phyloP scores from a whole-genome alignment of 2,888 invertebrate genomes.

The Epirrita christyi region DNA sequence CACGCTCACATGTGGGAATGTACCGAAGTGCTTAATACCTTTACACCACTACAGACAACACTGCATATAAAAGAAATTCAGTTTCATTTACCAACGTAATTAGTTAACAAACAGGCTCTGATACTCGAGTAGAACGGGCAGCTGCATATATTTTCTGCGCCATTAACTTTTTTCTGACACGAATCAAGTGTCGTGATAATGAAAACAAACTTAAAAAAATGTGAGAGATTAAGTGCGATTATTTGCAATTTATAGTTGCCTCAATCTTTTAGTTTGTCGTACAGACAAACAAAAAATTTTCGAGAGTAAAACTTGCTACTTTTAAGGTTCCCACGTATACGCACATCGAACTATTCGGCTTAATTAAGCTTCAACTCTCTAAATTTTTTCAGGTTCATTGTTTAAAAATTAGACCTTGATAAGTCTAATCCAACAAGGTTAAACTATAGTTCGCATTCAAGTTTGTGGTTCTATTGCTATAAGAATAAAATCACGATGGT shows the following conservation, averaged over 20 bases:
- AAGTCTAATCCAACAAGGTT: no score
- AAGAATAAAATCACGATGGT: neutral
- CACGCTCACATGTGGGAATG: slow-evolving; percentile 68
- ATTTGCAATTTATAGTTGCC: slow-evolving; percentile 27
- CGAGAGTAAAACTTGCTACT: no score
- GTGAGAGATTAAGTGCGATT: slow-evolving; percentile 30
- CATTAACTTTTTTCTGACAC: slow-evolving; percentile 40
- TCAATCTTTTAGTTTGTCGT: neutral
- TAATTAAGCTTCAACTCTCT: no score
- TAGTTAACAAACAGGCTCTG: slow-evolving; percentile 42
- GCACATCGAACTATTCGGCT: no score
- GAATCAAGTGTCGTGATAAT: slow-evolving; percentile 37
- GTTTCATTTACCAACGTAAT: slow-evolving; percentile 42
- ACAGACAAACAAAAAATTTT: neutral
- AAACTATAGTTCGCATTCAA: neutral
- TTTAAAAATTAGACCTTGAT: no score
- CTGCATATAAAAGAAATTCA: slow-evolving; percentile 25
- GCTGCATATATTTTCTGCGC: slow-evolving; percentile 33
- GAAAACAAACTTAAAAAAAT: slow-evolving; percentile 26
- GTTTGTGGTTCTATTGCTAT: neutral
- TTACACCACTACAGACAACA: slow-evolving; percentile 34
- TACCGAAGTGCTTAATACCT: slow-evolving; percentile 45
- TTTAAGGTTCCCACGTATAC: no score
- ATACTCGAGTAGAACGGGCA: slow-evolving; percentile 30
- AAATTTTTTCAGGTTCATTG: no score